A percentile compares a stretch with the other conserved stretches of the same genome.
phyloP scores from a whole-genome alignment of 2,888 invertebrate species.

The Amphipyra tragopoginis region DNA sequence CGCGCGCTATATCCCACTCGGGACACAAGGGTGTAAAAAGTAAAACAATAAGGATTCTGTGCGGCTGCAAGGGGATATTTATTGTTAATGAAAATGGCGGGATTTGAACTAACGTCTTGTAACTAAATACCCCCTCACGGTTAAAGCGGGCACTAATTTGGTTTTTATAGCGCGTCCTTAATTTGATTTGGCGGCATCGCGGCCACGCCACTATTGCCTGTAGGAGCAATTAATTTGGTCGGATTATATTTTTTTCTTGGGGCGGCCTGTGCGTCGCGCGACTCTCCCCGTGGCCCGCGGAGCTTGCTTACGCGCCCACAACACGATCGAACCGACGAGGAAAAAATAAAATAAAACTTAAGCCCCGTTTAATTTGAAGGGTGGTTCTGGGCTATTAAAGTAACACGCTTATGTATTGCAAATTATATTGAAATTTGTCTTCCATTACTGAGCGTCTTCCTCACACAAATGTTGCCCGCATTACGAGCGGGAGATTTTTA shows the following conservation, averaged over 20 bases:
- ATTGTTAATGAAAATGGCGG: conserved; percentile 90
- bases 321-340: conserved; percentile 82
- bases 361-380: conserved; percentile 91
- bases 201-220: conserved; percentile 87
- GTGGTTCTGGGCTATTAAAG: conserved; percentile 91
- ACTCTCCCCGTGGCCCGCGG: conserved; percentile 64
- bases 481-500: conserved; percentile 88
- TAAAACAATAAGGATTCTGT: conserved; percentile 89
- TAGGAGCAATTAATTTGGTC: conserved; percentile 89
- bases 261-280: conserved; percentile 71
- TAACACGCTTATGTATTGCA: conserved; percentile 91
- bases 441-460: conserved; percentile 90
- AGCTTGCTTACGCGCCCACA: conserved; percentile 75
- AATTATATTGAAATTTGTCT: conserved; percentile 91
- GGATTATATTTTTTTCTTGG: conserved; percentile 89
- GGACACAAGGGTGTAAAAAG: conserved; percentile 90
- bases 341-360: conserved; percentile 90
- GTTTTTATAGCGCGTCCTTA: conserved; percentile 90
- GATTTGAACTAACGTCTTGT: conserved; percentile 91
- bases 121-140: conserved; percentile 90
- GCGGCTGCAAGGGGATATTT: conserved; percentile 89
- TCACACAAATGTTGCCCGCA: conserved; percentile 90
- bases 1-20: conserved; percentile 79
- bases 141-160: conserved; percentile 90
- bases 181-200: conserved; percentile 90